Percentiles rank a stretch among this genome's conserved stretches.
These are phyloP conservation scores for Perca fluviatilis DNA, from an alignment of 2,113 vertebrate genomes.

Conservation along the genomic window DNA sequence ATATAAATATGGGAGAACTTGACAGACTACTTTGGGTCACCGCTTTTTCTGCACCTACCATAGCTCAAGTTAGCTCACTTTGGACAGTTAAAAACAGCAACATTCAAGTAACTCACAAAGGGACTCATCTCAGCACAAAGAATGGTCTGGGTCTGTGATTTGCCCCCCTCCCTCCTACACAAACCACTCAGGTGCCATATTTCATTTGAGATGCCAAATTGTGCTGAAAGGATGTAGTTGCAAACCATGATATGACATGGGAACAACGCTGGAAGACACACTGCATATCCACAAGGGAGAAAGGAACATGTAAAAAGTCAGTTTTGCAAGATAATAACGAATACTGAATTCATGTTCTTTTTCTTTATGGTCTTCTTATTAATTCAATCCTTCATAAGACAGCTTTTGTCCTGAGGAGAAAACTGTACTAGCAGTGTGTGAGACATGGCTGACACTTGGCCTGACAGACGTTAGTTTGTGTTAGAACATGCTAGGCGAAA, in stretches of 20 bases:
- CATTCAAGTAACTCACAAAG: background rate
- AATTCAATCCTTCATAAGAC: background rate
- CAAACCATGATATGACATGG: background rate
- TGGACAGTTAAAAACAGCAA: background rate
- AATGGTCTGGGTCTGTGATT: background rate
- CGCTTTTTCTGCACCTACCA: background rate
- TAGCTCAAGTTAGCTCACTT: background rate
- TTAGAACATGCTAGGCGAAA: slow-evolving; percentile 33
- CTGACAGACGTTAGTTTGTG: slow-evolving; percentile 13
- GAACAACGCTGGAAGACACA: background rate
- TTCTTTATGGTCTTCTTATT: background rate
- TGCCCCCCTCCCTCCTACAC: too few species aligned
- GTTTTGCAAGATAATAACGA: background rate
- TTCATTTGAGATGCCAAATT: too few species aligned
- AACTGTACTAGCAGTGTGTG: background rate
- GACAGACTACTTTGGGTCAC: background rate
- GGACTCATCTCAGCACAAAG: background rate
- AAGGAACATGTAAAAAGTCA: background rate
- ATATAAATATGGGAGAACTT: background rate
- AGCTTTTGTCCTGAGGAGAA: background rate
- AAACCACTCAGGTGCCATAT: too few species aligned
- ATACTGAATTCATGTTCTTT: background rate
- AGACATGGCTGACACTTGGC: background rate
- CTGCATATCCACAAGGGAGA: background rate
- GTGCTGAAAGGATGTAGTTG: background rate